These are phyloP conservation scores for Oligia fasciuncula DNA, from an alignment of 2,888 invertebrate genomes.

Conservation along the genomic window DNA sequence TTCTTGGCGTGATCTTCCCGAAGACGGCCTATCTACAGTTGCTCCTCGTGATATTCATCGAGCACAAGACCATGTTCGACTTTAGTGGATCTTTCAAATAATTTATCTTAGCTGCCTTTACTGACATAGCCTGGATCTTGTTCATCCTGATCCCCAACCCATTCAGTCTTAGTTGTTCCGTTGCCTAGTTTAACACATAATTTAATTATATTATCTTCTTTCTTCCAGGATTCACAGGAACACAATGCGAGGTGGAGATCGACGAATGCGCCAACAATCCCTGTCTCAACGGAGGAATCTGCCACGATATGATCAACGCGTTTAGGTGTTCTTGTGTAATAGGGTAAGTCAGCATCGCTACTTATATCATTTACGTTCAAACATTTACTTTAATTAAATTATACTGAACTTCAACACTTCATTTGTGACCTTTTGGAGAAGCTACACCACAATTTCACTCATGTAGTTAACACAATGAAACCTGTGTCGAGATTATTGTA, in stretches of 20 bases:
- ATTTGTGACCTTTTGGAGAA: background rate
- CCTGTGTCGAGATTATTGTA: background rate
- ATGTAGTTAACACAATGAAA: too few species aligned
- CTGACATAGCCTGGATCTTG: background rate
- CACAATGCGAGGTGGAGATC: slow-evolving; percentile 97
- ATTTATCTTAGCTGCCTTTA: background rate
- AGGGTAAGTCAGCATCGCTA: slow-evolving; percentile 86
- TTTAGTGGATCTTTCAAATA: background rate
- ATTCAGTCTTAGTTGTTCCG: background rate
- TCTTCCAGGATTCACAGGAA: slow-evolving; percentile 94
- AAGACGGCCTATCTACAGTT: background rate
- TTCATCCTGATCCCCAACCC: background rate
- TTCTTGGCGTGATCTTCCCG: background rate
- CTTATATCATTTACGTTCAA: background rate
- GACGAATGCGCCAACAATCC: slow-evolving; percentile 97
- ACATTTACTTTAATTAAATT: too few species aligned
- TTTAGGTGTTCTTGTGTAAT: slow-evolving; percentile 96
- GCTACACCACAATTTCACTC: background rate
- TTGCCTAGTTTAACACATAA: background rate
- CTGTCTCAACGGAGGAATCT: slow-evolving; percentile 96
- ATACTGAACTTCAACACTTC: background rate
- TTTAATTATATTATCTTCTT: slow-evolving; percentile 24
- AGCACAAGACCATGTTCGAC: background rate
- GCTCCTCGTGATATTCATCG: background rate
- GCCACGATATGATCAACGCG: slow-evolving; percentile 96